Percentiles rank a stretch among this genome's conserved stretches.
Evolutionary conservation across 2,113 vertebrate genomes (phyloP).

Genomic region (Narcine bancroftii): DNA sequence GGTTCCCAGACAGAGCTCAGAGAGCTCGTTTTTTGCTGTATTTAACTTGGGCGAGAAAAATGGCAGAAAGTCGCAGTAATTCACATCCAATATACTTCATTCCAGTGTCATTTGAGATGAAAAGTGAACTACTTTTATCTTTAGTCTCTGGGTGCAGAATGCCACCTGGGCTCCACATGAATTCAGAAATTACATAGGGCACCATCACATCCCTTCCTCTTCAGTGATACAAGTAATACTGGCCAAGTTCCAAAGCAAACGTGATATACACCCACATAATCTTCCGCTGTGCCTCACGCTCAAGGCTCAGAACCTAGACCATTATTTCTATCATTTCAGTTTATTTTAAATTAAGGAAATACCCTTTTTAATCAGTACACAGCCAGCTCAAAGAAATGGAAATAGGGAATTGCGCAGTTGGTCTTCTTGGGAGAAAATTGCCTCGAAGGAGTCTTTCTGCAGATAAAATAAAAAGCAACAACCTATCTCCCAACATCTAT

Average conservation of each 20-base stretch:
- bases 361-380: neutral
- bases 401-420: neutral
- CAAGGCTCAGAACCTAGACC: neutral
- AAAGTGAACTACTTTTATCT: neutral
- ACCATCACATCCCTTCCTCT: neutral
- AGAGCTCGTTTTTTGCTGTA: neutral
- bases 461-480: neutral
- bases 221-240: neutral
- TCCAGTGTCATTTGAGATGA: neutral
- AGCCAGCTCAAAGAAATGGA: neutral
- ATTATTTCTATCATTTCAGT: neutral
- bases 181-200: neutral
- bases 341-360: neutral
- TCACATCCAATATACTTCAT: neutral
- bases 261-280: neutral
- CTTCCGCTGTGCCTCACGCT: neutral
- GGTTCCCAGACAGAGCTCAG: neutral
- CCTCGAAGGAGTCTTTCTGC: neutral
- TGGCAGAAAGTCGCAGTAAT: neutral
- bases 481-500: neutral
- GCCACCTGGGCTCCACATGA: neutral
- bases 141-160: neutral
- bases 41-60: too few relatives aligned
- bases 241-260: neutral
- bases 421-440: neutral